phyloP scores from a whole-genome alignment of 2,888 invertebrate genomes.

The Drosophila histrio region DNA sequence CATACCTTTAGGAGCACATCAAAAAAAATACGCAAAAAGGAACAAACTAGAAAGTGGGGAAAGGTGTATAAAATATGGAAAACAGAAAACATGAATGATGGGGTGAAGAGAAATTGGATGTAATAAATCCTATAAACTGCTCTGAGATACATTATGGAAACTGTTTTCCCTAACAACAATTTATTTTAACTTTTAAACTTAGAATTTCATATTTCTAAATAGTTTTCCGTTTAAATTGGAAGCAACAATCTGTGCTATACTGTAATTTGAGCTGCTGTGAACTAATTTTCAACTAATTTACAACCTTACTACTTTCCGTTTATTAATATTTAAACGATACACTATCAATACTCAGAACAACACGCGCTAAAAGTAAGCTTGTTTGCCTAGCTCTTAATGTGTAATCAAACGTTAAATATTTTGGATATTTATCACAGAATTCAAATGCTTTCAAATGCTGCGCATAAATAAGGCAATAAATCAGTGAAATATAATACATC shows the following conservation, averaged over 20 bases:
- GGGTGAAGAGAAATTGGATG: background rate
- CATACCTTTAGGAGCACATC: background rate
- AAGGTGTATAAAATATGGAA: background rate
- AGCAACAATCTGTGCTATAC: no score
- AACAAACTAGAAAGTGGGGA: background rate
- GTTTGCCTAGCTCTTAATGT: conserved; percentile 21
- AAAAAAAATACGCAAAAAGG: background rate
- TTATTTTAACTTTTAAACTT: no score
- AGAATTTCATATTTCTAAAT: no score
- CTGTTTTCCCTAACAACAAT: no score
- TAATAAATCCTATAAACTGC: no score
- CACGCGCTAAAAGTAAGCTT: background rate
- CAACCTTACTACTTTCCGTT: background rate
- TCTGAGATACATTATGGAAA: no score
- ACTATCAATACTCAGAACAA: background rate
- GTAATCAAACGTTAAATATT: conserved; percentile 58
- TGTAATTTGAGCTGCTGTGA: background rate
- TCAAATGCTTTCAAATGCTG: conserved; percentile 48
- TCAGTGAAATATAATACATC: conserved; percentile 76
- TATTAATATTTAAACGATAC: background rate
- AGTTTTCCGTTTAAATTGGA: no score
- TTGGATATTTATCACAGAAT: conserved; percentile 42
- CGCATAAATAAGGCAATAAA: conserved; percentile 72
- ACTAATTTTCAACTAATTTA: background rate
- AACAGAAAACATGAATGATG: background rate